Evolutionary conservation across 1,140 invertebrate species (phyloP).

Genomic region (Trichonephila clavipes): DNA sequence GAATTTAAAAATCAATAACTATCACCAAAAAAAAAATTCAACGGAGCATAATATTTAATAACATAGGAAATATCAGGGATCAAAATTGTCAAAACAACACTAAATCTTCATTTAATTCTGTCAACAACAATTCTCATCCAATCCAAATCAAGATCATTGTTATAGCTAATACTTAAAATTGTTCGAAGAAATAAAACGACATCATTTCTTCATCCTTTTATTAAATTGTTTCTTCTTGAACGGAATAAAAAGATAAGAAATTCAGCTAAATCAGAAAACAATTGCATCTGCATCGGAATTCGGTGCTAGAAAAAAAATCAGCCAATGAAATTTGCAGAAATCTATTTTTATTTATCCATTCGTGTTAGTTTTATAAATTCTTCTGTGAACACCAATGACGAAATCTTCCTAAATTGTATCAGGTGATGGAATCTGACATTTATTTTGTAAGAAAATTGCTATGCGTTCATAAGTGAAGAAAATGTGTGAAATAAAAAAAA

Average conservation of each 20-base stretch:
- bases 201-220: constrained; percentile 12
- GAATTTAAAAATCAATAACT: too few species aligned
- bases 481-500: constrained; percentile 18
- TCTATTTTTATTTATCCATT: constrained; percentile 26
- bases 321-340: constrained; percentile 30
- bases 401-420: constrained; percentile 28
- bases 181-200: neutral
- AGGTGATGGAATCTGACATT: constrained; percentile 13
- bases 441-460: constrained; percentile 1
- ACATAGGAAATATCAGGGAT: too few species aligned
- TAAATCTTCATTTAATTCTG: neutral
- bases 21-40: too few species aligned
- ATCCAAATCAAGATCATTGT: neutral
- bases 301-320: neutral
- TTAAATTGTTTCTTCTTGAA: neutral
- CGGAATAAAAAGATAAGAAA: neutral
- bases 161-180: neutral
- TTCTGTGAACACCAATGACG: neutral
- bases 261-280: constrained; percentile 17
- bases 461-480: neutral
- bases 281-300: constrained; percentile 7
- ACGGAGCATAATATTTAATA: too few species aligned
- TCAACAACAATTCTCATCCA: neutral
- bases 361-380: constrained; percentile 28
- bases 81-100: neutral